Conservation (phyloP, 2,797 vertebrate species). For the Pangasius djambal region DNA sequence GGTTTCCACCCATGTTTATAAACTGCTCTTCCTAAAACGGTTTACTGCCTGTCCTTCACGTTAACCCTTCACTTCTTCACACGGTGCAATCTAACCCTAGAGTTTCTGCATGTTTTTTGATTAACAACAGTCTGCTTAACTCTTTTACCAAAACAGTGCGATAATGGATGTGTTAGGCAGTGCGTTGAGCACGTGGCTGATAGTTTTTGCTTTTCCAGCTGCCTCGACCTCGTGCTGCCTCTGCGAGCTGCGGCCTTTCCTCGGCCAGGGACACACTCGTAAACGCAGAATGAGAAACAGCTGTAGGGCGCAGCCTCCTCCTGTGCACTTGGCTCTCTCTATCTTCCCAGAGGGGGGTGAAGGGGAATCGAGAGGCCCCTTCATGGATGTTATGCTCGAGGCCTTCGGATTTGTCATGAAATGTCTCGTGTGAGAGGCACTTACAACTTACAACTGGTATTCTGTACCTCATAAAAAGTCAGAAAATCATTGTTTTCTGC, state of each 20-base stretch:
- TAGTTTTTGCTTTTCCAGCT: slow-evolving; percentile 44
- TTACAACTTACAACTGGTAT: slow-evolving; percentile 16
- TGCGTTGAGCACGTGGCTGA: slow-evolving; percentile 29
- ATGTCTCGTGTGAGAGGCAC: slow-evolving; percentile 40
- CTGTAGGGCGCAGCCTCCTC: slow-evolving; percentile 52
- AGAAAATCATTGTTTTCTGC: not conserved
- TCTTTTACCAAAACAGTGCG: not conserved
- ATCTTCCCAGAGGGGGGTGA: slow-evolving; percentile 38
- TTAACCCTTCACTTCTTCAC: slow-evolving; percentile 19
- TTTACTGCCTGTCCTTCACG: slow-evolving; percentile 31
- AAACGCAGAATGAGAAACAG: slow-evolving; percentile 69
- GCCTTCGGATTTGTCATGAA: slow-evolving; percentile 46
- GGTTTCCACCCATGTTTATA: slow-evolving; percentile 50
- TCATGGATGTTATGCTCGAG: slow-evolving; percentile 30
- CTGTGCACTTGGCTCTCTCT: slow-evolving; percentile 10
- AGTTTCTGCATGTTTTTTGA: not conserved
- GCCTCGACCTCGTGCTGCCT: slow-evolving; percentile 58
- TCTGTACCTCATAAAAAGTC: slow-evolving; percentile 42
- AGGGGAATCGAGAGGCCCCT: slow-evolving; percentile 48
- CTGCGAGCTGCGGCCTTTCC: slow-evolving; percentile 53
- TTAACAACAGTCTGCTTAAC: slow-evolving; percentile 9
- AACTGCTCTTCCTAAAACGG: slow-evolving; percentile 50
- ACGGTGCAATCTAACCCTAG: not conserved
- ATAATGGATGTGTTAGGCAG: slow-evolving; percentile 9
- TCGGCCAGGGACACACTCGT: slow-evolving; percentile 63